Conservation (phyloP, 2,888 invertebrate species). For the Sarcophaga subvicina region DNA sequence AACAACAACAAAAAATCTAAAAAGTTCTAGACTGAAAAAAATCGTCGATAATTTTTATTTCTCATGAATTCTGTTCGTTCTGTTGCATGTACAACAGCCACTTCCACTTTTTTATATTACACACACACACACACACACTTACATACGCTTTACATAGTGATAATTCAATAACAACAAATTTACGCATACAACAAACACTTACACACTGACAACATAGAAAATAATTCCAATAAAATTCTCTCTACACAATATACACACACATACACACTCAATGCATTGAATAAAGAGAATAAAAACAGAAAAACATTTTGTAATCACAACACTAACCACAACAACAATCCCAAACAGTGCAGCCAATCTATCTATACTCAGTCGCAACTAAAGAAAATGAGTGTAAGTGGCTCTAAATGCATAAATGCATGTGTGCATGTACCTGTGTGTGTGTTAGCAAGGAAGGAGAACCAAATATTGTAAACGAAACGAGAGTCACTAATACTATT, state of each 20-base stretch:
- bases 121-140: neutral
- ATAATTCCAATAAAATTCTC: too few species aligned
- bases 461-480: conserved; percentile 75
- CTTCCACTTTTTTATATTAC: conserved; percentile 43
- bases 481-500: conserved; percentile 65
- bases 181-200: neutral
- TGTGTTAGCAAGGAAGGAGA: conserved; percentile 78
- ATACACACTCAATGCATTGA: neutral
- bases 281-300: conserved; percentile 8
- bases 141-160: neutral
- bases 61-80: conserved; percentile 12
- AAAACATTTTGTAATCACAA: conserved; percentile 43
- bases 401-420: neutral
- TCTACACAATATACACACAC: neutral
- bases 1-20: conserved; percentile 20
- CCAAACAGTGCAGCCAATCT: neutral
- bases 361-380: neutral
- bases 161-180: neutral
- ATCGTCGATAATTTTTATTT: conserved; percentile 43
- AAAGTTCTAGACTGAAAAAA: conserved; percentile 46
- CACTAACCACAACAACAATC: conserved; percentile 9
- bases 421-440: neutral
- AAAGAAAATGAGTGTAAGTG: too few species aligned
- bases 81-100: conserved; percentile 63
- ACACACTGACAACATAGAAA: neutral